Base-by-base conservation (phyloP, 2,797 vertebrate genomes). In the Enteromius trimaculatus region DNA sequence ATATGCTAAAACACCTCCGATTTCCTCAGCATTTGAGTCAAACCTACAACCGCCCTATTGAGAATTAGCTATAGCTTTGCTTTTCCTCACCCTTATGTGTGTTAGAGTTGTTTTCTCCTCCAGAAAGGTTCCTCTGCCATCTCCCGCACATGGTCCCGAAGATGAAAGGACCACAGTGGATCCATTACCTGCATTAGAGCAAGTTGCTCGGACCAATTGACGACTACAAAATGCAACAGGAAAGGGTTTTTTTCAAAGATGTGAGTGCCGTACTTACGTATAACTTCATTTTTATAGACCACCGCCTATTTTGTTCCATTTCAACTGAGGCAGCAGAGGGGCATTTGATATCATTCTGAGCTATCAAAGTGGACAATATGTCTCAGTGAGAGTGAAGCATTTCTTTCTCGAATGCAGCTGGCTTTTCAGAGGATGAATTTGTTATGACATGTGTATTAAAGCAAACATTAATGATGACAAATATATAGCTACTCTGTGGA, bases 181-280 rank as follows among this genome's bases (percentile, higher is more conserved):
- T 97, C 96, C 96, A 98, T 98, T 98, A 98, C 95, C 93, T 96
- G 95, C 95, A 97, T 97, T 97, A 97, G 95, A 93, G 94, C 93
- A 96, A 96, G 95, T 91, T 96, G 95, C 90, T 96, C 92, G 92
- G 90, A 94, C 93, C 91, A 92, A 96, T 95, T 94, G 95, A 94
- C 95, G 95, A 96, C 96, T 96, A 96, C 95, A 93, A 95, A 96
- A 97, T 96, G 96, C 96, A 95, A 95, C 93, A 94, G 95, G 94
- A 96, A 95, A 95, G 94, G 95, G 92, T 95, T 97, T 87, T 92
- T 88, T 92, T 91, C 95, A 88, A 93, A 96, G 93, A 95, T 95
- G 96, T 97, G 95, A 99, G 96, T 96, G 96, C 96, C 93, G 92
- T 95, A 94, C 96, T 97, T 97, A 95, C 96, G 95, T 92, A 17